Evolutionary conservation across 2,113 vertebrate species (phyloP), one percentile per base, ranked within the genome.

Genomic region (Callorhinus ursinus): DNA sequence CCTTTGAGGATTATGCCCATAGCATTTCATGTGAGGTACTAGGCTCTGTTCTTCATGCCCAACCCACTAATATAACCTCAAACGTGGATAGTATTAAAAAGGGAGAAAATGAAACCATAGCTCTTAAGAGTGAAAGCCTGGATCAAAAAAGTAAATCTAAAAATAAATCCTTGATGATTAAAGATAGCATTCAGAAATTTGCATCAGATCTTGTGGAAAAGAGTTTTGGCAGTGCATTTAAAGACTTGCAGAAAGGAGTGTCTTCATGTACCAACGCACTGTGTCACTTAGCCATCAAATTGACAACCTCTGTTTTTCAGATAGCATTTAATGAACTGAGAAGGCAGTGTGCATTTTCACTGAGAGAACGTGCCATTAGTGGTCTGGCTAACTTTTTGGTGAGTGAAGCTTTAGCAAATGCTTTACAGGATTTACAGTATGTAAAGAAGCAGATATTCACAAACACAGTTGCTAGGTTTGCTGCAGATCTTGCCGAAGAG

Each of bases 241-340:
- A 99, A 98, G 99, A 99, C 97, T 98, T 99, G 15, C 99, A 99
- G 33, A 99, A 99, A 98, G 99, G 99, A 0, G 99, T 99, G 55
- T 99, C 99, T 95, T 99, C 99, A 0, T 99, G 99, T 88, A 99
- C 99, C 69, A 99, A 98, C 93, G 99, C 99, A 0, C 98, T 99
- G 94, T 99, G 99, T 97, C 99, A 99, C 87, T 98, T 99, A 86
- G 99, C 99, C 87, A 98, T 99, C 33, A 99, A 99, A 95, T 98
- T 99, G 87, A 99, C 99, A 33, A 99, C 99, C 14, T 99, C 99
- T 0, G 98, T 99, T 97, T 99, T 99, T 98, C 99, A 99, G 57
- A 99, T 99, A 99, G 99, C 99, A 67, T 99, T 99, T 97, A 99
- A 99, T 91, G 99, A 99, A 98, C 99, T 99, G 46, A 99, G 99